Percentiles rank a stretch among this genome's conserved stretches.
phyloP scores from a whole-genome alignment of 2,888 invertebrate species.

The Xylota segnis region DNA sequence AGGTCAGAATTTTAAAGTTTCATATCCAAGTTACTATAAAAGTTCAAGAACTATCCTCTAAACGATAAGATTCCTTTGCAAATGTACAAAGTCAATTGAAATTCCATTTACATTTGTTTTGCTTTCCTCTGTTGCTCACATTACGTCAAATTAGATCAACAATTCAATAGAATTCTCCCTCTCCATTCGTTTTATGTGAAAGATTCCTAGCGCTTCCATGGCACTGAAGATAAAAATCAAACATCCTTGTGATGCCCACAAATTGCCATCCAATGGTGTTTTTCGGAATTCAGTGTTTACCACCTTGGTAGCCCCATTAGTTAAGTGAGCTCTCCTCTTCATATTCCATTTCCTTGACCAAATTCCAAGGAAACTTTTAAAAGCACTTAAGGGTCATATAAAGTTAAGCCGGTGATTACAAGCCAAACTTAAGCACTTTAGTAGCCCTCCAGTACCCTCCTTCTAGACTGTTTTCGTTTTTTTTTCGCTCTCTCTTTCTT shows the following conservation, averaged over 20 bases:
- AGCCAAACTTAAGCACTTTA: slow-evolving; percentile 74
- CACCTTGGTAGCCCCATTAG: slow-evolving; percentile 65
- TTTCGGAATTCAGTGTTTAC: slow-evolving; percentile 48
- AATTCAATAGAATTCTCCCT: slow-evolving; percentile 22
- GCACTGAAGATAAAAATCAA: slow-evolving; percentile 55
- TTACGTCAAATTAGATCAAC: slow-evolving; percentile 29
- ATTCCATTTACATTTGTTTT: neutral
- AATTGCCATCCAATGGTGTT: slow-evolving; percentile 60
- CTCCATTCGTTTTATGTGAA: slow-evolving; percentile 23
- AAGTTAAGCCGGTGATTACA: slow-evolving; percentile 75
- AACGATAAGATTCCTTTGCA: no score
- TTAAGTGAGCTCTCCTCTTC: slow-evolving; percentile 42
- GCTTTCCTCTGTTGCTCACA: slow-evolving; percentile 14
- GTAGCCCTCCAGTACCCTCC: slow-evolving; percentile 46
- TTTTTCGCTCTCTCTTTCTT: neutral
- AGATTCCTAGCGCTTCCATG: slow-evolving; percentile 29
- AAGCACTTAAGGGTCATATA: slow-evolving; percentile 75
- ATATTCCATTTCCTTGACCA: slow-evolving; percentile 25
- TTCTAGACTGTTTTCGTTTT: slow-evolving; percentile 3
- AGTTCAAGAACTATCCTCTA: no score
- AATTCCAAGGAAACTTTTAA: slow-evolving; percentile 64
- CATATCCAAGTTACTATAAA: no score
- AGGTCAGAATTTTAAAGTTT: no score
- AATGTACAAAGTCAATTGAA: no score
- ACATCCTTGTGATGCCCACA: slow-evolving; percentile 52